These are phyloP conservation scores for Channa striata DNA, from an alignment of 2,797 vertebrate species.

Conservation along the genomic window DNA sequence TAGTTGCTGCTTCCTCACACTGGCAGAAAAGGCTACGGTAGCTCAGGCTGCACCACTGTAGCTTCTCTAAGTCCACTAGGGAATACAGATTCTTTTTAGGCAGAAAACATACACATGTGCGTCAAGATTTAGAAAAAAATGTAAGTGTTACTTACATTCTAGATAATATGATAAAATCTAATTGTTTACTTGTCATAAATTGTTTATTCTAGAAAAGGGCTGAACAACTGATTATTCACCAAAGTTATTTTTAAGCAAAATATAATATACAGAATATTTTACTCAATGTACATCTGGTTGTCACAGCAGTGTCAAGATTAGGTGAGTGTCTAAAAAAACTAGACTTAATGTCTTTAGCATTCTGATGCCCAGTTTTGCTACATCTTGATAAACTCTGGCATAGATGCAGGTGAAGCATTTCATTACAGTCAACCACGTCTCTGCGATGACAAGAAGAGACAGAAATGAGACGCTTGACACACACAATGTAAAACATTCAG, in stretches of 20 bases:
- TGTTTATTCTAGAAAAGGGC: no score
- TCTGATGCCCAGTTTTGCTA: neutral
- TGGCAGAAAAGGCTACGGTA: slow-evolving; percentile 34
- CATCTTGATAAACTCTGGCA: slow-evolving; percentile 3
- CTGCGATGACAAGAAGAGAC: slow-evolving; percentile 29
- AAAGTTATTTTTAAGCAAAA: no score
- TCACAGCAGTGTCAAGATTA: slow-evolving; percentile 8
- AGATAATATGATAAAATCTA: no score
- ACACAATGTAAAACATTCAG: slow-evolving; percentile 42
- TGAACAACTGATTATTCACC: no score
- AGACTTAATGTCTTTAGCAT: neutral
- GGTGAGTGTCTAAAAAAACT: no score
- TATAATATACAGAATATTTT: no score
- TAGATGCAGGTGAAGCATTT: slow-evolving; percentile 18
- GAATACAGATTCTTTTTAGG: neutral
- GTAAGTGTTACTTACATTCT: no score
- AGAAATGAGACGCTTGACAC: slow-evolving; percentile 40
- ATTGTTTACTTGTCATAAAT: no score
- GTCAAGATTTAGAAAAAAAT: no score
- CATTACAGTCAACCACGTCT: slow-evolving; percentile 21
- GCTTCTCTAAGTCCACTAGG: slow-evolving; percentile 7
- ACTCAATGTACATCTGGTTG: neutral
- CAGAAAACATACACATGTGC: no score
- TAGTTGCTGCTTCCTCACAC: slow-evolving; percentile 39
- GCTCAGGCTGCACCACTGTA: slow-evolving; percentile 4